Percentiles rank a stretch among this genome's conserved stretches.
These are phyloP conservation scores for Ochropleura leucogaster DNA, from an alignment of 2,888 invertebrate species.

Conservation along the genomic window DNA sequence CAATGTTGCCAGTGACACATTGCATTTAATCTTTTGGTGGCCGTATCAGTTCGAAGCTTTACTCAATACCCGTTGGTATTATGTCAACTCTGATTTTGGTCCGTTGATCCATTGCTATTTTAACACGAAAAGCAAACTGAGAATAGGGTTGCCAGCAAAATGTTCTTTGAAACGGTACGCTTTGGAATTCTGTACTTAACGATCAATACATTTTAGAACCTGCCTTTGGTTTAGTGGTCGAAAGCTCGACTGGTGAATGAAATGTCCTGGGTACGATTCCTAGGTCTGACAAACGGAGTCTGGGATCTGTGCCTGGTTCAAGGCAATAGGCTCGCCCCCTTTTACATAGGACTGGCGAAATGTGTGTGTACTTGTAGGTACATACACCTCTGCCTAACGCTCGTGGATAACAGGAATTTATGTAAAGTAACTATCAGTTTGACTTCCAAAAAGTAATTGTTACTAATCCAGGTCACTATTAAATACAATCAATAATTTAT, in stretches of 20 bases:
- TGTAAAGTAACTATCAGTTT: background rate
- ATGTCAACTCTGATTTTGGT: background rate
- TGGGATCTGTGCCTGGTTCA: background rate
- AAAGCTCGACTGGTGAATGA: background rate
- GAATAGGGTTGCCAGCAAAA: background rate
- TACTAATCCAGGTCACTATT: slow-evolving; percentile 12
- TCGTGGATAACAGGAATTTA: background rate
- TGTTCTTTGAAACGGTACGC: background rate
- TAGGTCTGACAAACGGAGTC: background rate
- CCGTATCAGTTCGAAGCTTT: background rate
- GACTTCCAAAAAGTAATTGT: background rate
- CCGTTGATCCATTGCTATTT: background rate
- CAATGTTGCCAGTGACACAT: background rate
- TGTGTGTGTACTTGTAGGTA: background rate
- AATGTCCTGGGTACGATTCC: background rate
- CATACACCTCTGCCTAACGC: background rate
- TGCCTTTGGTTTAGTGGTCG: background rate
- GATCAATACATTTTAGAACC: background rate
- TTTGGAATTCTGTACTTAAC: background rate
- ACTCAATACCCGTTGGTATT: background rate
- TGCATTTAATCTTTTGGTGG: background rate
- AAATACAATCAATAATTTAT: slow-evolving; percentile 7
- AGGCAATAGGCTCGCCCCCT: background rate
- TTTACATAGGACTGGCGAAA: too few relatives aligned
- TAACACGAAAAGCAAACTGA: background rate